Conservation (phyloP, 2,888 invertebrate species). For the Drosophila fungiperda region DNA sequence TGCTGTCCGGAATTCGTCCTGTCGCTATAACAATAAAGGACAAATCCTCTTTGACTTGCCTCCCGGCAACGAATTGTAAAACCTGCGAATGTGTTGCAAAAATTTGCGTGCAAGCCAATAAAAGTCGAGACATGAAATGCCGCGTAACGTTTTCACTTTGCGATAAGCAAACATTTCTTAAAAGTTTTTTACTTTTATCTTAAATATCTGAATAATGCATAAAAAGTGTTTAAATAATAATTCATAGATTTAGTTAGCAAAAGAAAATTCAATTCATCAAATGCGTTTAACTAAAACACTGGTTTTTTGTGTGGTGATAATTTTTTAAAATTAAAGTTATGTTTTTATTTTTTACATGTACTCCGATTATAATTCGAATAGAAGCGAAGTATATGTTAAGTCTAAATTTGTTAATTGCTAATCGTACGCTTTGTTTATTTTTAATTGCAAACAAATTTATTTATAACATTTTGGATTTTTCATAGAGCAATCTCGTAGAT, state of each 20-base stretch:
- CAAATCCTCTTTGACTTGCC: slow-evolving; percentile 37
- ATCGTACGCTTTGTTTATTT: background rate
- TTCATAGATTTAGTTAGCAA: background rate
- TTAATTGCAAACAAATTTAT: background rate
- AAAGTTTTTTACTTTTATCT: background rate
- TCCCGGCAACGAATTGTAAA: slow-evolving; percentile 11
- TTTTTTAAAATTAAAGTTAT: too few species aligned
- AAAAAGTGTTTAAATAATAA: background rate
- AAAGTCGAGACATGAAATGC: slow-evolving; percentile 11
- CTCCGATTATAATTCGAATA: background rate
- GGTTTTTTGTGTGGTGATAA: background rate
- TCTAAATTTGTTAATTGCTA: background rate
- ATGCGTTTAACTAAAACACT: background rate
- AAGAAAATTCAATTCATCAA: background rate
- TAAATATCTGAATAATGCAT: background rate
- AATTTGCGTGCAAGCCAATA: slow-evolving; percentile 40
- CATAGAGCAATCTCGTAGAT: background rate
- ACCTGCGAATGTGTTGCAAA: slow-evolving; percentile 3
- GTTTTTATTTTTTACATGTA: too few species aligned
- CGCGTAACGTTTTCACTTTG: slow-evolving; percentile 12
- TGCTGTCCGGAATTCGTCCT: slow-evolving; percentile 9
- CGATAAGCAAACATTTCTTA: background rate
- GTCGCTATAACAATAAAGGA: slow-evolving; percentile 21
- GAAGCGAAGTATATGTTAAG: background rate
- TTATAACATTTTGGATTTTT: background rate